Conservation (phyloP, 2,888 invertebrate genomes). For the Yponomeuta plumbellus region DNA sequence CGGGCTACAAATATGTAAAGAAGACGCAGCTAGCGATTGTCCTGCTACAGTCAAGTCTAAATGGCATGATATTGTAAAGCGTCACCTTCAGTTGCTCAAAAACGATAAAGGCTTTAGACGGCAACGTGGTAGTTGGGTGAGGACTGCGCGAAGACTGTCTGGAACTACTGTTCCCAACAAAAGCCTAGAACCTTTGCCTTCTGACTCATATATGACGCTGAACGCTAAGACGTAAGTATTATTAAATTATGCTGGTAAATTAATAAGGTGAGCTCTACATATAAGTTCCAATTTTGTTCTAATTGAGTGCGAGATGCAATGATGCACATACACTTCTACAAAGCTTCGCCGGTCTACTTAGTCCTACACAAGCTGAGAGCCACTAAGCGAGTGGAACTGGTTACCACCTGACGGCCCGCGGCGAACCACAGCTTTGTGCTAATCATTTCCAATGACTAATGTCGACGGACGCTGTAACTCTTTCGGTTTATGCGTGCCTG, state of each 20-base stretch:
- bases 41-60: constrained; percentile 71
- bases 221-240: constrained; percentile 69
- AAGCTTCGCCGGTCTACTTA: constrained; percentile 48
- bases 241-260: constrained; percentile 14
- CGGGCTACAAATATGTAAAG: constrained; percentile 69
- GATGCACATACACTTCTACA: constrained; percentile 38
- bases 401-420: constrained; percentile 44
- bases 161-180: constrained; percentile 53
- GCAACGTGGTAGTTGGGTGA: constrained; percentile 69
- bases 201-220: constrained; percentile 65
- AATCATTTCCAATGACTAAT: constrained; percentile 47
- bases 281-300: too few species aligned
- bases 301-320: constrained; percentile 24
- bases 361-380: constrained; percentile 32
- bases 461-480: constrained; percentile 33
- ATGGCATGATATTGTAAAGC: constrained; percentile 72
- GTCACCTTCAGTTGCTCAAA: constrained; percentile 66
- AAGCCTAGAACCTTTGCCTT: constrained; percentile 46
- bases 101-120: constrained; percentile 67
- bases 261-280: constrained; percentile 19
- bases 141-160: constrained; percentile 63
- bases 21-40: constrained; percentile 71
- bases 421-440: constrained; percentile 40
- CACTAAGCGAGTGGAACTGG: constrained; percentile 50
- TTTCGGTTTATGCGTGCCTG: constrained; percentile 28